These are phyloP conservation scores for Yponomeuta evonymella DNA, from an alignment of 2,888 invertebrate species.

Conservation along the genomic window DNA sequence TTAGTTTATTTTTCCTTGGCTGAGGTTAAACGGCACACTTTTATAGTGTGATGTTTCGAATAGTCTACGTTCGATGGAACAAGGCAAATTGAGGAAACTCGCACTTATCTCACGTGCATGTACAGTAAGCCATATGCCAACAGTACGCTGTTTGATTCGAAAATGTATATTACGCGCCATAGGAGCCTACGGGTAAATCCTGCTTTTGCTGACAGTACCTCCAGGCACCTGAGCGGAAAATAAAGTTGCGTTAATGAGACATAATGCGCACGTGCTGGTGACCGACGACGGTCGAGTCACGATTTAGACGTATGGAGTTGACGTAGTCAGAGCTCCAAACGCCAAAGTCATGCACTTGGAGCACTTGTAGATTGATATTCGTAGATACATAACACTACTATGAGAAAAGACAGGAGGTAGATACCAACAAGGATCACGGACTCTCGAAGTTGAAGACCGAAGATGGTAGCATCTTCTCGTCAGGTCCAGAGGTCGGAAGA, in stretches of 20 bases:
- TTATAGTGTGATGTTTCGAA: constrained; percentile 22
- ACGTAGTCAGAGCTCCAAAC: too few species aligned
- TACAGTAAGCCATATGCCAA: not conserved
- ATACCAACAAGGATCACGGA: too few species aligned
- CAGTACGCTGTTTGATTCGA: not conserved
- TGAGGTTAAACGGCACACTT: not conserved
- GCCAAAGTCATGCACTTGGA: not conserved
- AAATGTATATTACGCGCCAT: not conserved
- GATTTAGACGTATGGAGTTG: not conserved
- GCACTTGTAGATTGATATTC: not conserved
- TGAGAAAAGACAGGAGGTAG: too few species aligned
- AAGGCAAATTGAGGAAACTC: constrained; percentile 15
- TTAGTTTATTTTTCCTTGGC: too few species aligned
- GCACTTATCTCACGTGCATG: constrained; percentile 15
- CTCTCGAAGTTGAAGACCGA: too few species aligned
- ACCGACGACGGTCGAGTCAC: not conserved
- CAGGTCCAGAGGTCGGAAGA: too few species aligned
- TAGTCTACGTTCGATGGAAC: constrained; percentile 5
- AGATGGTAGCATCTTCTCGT: too few species aligned
- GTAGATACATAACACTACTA: too few species aligned
- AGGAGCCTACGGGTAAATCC: not conserved
- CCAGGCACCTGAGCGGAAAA: not conserved
- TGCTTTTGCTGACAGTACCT: not conserved
- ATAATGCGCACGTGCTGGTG: not conserved
- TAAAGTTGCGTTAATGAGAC: not conserved